Percentiles rank a stretch among this genome's conserved stretches.
Evolutionary conservation across 2,888 invertebrate species (phyloP).

Genomic region (Brenthis daphne): DNA sequence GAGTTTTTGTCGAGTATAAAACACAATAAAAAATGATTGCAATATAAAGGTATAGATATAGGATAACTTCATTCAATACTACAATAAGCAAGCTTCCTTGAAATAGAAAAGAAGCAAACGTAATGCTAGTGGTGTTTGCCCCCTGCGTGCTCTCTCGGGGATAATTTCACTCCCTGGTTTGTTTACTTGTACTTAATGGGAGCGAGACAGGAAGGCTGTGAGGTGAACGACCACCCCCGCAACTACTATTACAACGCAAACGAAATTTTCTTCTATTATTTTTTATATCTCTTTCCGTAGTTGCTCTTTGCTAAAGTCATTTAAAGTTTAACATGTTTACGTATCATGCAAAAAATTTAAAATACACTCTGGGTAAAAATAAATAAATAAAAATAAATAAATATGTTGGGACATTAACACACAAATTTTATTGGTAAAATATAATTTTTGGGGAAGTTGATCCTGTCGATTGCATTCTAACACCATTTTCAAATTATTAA

Average conservation of each 20-base stretch:
- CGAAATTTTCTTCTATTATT: conserved; percentile 29
- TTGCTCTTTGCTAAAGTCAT: conserved; percentile 2
- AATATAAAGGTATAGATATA: not conserved
- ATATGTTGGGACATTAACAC: no score
- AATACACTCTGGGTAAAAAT: no score
- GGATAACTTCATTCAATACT: not conserved
- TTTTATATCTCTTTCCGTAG: conserved; percentile 12
- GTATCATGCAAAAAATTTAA: no score
- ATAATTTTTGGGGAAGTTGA: no score
- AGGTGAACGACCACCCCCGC: conserved; percentile 57
- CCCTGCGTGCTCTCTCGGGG: conserved; percentile 55
- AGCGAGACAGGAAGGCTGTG: conserved; percentile 53
- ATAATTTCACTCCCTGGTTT: conserved; percentile 58
- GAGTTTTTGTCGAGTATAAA: no score
- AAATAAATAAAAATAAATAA: no score
- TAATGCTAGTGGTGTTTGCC: conserved; percentile 31
- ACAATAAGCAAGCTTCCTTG: conserved; percentile 18
- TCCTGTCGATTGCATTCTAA: no score
- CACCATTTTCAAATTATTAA: no score
- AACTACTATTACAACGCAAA: conserved; percentile 52
- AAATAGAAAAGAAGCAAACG: conserved; percentile 34
- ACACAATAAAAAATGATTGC: conserved; percentile 1
- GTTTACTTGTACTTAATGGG: conserved; percentile 51
- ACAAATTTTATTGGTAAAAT: no score
- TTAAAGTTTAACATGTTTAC: not conserved